Evolutionary conservation across 35 echinoderm and acorn worm genomes (phyloP).

Genomic region (Ophioderma brevispina): DNA sequence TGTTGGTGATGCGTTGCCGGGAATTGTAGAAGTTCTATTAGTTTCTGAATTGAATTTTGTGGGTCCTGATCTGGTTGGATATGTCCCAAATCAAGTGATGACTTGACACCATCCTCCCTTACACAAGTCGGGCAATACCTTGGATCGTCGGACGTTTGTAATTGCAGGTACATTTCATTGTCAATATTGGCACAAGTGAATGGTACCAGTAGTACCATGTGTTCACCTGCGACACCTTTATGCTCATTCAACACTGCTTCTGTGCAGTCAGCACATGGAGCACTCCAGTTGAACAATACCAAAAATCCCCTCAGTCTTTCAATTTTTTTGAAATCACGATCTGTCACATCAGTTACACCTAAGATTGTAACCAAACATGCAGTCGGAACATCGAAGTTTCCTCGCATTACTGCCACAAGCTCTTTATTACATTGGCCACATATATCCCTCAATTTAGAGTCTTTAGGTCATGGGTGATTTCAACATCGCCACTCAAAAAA

Average conservation of each 20-base stretch:
- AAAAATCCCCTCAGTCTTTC: not conserved
- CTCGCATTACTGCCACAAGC: not conserved
- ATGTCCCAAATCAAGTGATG: too few species aligned
- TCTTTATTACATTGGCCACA: not conserved
- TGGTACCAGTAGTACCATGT: not conserved
- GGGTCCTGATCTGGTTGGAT: too few species aligned
- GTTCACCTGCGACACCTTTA: not conserved
- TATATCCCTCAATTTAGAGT: not conserved
- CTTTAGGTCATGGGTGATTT: not conserved
- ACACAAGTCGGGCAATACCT: not conserved
- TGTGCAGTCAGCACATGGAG: slow-evolving; percentile 8
- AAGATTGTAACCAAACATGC: not conserved
- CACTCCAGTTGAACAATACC: slow-evolving; percentile 2
- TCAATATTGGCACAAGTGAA: not conserved
- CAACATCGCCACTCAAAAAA: not conserved
- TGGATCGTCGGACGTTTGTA: not conserved
- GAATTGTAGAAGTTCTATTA: too few species aligned
- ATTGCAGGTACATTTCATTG: not conserved
- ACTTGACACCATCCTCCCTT: too few species aligned
- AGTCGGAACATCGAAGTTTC: not conserved
- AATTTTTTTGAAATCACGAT: not conserved
- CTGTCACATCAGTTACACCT: not conserved
- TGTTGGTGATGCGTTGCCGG: too few species aligned
- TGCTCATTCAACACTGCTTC: slow-evolving; percentile 13
- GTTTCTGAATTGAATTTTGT: too few species aligned